These are phyloP conservation scores for Drosophila lacteicornis DNA, from an alignment of 1,140 invertebrate genomes.

Conservation along the genomic window DNA sequence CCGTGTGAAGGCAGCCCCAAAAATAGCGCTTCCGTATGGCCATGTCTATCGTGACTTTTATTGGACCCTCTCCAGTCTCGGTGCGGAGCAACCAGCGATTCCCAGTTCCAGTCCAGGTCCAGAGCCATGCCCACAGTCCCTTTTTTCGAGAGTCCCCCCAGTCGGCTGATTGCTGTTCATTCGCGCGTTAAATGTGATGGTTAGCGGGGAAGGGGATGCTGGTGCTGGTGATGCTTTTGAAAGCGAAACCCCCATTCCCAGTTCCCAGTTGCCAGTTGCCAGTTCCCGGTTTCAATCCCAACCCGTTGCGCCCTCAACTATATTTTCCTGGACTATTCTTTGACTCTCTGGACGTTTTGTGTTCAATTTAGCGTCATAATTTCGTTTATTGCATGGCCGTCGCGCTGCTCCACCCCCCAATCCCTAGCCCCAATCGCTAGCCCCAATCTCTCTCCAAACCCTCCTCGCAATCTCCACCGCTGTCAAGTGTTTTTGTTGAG, in stretches of 20 bases:
- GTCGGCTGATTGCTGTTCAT: conserved; percentile 69
- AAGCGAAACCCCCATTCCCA: conserved; percentile 44
- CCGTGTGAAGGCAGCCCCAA: conserved; percentile 67
- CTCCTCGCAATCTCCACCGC: conserved; percentile 32
- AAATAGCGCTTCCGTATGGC: conserved; percentile 80
- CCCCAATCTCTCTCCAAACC: conserved; percentile 4
- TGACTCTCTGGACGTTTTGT: conserved; percentile 72
- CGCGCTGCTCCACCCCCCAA: conserved; percentile 30
- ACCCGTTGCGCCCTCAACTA: conserved; percentile 28
- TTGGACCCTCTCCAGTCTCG: conserved; percentile 46
- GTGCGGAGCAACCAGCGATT: conserved; percentile 23
- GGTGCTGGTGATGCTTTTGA: conserved; percentile 51
- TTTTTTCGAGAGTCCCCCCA: conserved; percentile 27
- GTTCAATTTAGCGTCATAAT: conserved; percentile 83
- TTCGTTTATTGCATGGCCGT: conserved; percentile 76
- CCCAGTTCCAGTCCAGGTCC: conserved; percentile 47
- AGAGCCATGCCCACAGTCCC: conserved; percentile 32
- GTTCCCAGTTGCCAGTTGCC: conserved; percentile 1
- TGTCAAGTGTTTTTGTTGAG: conserved; percentile 83
- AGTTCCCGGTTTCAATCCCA: conserved; percentile 6
- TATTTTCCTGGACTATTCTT: conserved; percentile 66
- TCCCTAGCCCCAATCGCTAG: neutral
- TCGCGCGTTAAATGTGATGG: conserved; percentile 75
- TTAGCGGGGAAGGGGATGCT: conserved; percentile 18
- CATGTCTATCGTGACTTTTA: conserved; percentile 79